phyloP scores from a whole-genome alignment of 2,113 vertebrate species.

The Menura novaehollandiae region DNA sequence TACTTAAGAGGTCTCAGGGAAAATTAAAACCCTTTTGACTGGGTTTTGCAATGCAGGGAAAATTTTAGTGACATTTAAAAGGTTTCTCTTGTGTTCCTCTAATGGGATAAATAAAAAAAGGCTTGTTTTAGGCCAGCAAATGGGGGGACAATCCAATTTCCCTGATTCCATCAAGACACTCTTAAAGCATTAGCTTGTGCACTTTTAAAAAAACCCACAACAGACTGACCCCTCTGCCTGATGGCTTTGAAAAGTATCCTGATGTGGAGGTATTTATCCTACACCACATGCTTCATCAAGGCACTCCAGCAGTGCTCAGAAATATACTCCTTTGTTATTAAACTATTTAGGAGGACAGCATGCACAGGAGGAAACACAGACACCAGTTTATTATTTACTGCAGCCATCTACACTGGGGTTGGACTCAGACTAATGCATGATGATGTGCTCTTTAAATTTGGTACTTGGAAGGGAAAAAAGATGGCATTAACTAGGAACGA shows the following conservation, averaged over 20 bases:
- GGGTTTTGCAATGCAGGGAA: slow-evolving; percentile 81
- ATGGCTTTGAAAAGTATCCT: slow-evolving; percentile 76
- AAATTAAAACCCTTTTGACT: slow-evolving; percentile 80
- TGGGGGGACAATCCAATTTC: slow-evolving; percentile 99
- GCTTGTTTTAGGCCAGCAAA: slow-evolving; percentile 91
- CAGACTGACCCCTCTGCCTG: slow-evolving; percentile 80
- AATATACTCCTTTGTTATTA: slow-evolving; percentile 55
- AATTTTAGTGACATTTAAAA: slow-evolving; percentile 92
- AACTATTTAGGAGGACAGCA: slow-evolving; percentile 57
- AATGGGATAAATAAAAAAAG: slow-evolving; percentile 91
- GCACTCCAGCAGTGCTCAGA: slow-evolving; percentile 52
- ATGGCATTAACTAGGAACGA: neutral
- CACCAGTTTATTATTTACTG: slow-evolving; percentile 37
- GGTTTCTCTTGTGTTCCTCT: slow-evolving; percentile 84
- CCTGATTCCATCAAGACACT: slow-evolving; percentile 95
- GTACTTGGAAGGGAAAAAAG: neutral
- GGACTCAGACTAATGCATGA: neutral
- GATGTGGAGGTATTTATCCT: slow-evolving; percentile 72
- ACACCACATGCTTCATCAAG: slow-evolving; percentile 47
- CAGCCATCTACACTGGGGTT: neutral
- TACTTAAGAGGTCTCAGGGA: slow-evolving; percentile 76
- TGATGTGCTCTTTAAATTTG: neutral
- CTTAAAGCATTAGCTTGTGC: slow-evolving; percentile 86
- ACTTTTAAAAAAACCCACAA: slow-evolving; percentile 71
- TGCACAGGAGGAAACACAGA: slow-evolving; percentile 15